Conservation (phyloP, 1,140 invertebrate genomes). For the Eubasilissa regina region DNA sequence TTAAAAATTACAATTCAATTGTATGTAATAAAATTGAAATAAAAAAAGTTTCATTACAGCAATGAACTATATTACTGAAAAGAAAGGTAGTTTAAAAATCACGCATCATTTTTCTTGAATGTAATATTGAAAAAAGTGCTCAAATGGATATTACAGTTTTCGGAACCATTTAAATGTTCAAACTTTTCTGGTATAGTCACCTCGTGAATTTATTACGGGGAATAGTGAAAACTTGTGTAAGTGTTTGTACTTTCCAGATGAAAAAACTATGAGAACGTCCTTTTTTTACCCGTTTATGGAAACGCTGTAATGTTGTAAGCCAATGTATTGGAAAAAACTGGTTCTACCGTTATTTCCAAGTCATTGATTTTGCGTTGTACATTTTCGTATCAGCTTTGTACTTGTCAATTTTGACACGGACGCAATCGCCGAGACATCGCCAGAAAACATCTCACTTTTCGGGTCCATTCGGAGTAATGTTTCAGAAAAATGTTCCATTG, state of each 20-base stretch:
- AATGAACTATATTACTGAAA: too few relatives aligned
- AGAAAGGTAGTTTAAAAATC: too few relatives aligned
- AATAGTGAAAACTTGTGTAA: constrained; percentile 3
- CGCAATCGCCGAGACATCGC: constrained; percentile 21
- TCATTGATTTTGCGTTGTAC: constrained; percentile 43
- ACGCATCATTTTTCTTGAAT: too few relatives aligned
- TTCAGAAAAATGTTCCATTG: not conserved
- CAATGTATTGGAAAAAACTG: constrained; percentile 46
- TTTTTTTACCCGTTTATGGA: constrained; percentile 35
- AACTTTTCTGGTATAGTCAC: not conserved
- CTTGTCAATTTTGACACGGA: constrained; percentile 25
- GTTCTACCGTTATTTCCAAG: constrained; percentile 41
- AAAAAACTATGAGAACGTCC: constrained; percentile 11
- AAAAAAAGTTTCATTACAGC: too few relatives aligned
- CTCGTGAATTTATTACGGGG: not conserved
- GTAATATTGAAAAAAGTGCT: too few relatives aligned
- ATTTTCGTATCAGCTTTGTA: constrained; percentile 36
- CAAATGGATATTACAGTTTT: too few relatives aligned
- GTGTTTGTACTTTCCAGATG: constrained; percentile 16
- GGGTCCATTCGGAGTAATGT: constrained; percentile 23
- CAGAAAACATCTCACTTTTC: constrained; percentile 38
- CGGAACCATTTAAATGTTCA: too few relatives aligned
- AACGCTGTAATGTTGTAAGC: constrained; percentile 19
- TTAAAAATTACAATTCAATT: too few relatives aligned
- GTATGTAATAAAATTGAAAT: too few relatives aligned